phyloP scores from a whole-genome alignment of 2,113 vertebrate species.

The Alosa alosa region DNA sequence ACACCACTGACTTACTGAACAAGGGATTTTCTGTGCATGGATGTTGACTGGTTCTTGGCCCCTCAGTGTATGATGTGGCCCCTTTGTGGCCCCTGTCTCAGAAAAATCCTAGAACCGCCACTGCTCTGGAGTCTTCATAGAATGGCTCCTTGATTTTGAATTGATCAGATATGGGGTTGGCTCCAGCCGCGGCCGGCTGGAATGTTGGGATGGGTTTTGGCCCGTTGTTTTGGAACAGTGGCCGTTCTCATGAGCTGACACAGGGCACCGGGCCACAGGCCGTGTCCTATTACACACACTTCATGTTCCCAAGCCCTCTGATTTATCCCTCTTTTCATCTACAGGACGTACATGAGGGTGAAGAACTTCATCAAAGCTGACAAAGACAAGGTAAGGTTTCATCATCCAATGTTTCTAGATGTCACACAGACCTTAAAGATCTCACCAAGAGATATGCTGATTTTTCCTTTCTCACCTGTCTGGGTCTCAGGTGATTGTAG shows the following conservation, averaged over 20 bases:
- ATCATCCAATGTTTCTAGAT: background rate
- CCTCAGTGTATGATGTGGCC: too few relatives aligned
- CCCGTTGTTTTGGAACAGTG: slow-evolving; percentile 1
- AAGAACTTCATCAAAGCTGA: slow-evolving; percentile 73
- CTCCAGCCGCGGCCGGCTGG: background rate
- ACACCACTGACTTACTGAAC: too few relatives aligned
- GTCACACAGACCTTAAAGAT: background rate
- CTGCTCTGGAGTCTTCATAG: background rate
- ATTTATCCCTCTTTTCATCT: slow-evolving; percentile 36
- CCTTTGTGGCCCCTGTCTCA: too few relatives aligned
- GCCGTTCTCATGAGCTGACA: background rate
- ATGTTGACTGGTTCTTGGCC: too few relatives aligned
- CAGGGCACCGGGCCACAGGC: background rate
- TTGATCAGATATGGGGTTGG: background rate
- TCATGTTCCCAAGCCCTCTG: background rate
- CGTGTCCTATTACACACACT: background rate
- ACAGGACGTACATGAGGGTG: slow-evolving; percentile 75
- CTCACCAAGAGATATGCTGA: background rate
- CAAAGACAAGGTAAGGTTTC: slow-evolving; percentile 73
- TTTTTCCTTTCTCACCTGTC: background rate
- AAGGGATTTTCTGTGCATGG: too few relatives aligned
- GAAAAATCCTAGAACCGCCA: too few relatives aligned
- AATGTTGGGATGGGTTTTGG: background rate
- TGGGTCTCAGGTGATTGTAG: slow-evolving; percentile 66
- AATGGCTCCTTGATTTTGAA: background rate